Evolutionary conservation across 2,888 invertebrate species (phyloP), one percentile per base, ranked within the genome.

Genomic region (Eupithecia insigniata): DNA sequence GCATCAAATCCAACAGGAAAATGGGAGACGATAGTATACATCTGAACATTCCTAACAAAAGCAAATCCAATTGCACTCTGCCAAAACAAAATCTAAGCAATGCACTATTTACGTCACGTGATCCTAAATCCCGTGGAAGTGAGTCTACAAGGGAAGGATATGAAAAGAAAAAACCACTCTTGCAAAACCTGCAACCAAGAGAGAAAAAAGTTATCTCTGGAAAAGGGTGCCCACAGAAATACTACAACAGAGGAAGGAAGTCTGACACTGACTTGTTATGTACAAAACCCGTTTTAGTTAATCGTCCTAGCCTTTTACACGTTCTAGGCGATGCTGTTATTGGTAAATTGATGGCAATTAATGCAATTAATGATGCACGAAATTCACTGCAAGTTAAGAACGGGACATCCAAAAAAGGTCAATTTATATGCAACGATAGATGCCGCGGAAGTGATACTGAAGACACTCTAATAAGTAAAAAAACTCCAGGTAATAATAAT

Each of bases 1-100:
- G 32, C 8, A 22, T 60, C n/a, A 36, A 32, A 51, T 12, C 30
- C 43, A 58, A 62, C 72, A 72, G 70, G 75, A 72, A 70, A 72
- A 75, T 75, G 65, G 22, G 39, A 39, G 18, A 61, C 18, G 16
- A 61, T n/a, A 4, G 36, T 14, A 16, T n/a, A 12, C 39, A 65
- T n/a, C 39, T 66, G 30, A 64, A 55, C 55, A 36, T 36, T 18
- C 32, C 34, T 36, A 18, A 60, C 14, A 65, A 60, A 32, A 55
- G 55, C 22, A 72, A 69, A 51, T 69, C 66, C 16, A n/a, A 61
- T 26, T 60, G 46, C n/a, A 8, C 60, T 51, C 36, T 61, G 34
- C 22, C 43, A 18, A 64, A 68, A 58, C 32, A n/a, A 34, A 65
- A 62, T 32, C 61, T 32, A 51, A 55, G 66, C 46, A 69, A 18